Conservation (phyloP, 2,113 vertebrate species). For the Scartelaos histophorus region DNA sequence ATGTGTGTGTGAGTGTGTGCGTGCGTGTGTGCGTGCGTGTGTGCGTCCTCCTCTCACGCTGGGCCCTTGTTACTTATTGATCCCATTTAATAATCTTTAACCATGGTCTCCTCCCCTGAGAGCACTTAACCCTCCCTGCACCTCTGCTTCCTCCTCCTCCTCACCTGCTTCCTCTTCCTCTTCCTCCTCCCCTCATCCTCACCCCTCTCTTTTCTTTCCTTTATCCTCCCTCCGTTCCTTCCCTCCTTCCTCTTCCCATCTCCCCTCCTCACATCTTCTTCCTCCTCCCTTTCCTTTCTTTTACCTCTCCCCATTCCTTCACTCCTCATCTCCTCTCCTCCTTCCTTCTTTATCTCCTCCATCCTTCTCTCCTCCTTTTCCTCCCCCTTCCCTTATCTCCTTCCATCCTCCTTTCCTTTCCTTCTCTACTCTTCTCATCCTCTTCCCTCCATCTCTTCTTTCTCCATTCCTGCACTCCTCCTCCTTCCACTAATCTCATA, state of each 20-base stretch:
- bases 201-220: background rate
- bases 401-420: no score
- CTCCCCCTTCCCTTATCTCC: no score
- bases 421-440: no score
- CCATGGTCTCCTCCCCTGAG: slow-evolving; percentile 64
- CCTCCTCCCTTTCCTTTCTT: background rate
- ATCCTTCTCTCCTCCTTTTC: no score
- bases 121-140: slow-evolving; percentile 67
- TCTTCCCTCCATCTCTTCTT: no score
- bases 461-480: no score
- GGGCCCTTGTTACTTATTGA: slow-evolving; percentile 76
- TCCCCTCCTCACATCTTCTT: background rate
- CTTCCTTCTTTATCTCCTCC: slow-evolving; percentile 12
- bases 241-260: background rate
- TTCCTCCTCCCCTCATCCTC: background rate
- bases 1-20: no score
- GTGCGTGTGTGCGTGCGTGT: slow-evolving; percentile 5
- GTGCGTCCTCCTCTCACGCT: slow-evolving; percentile 11
- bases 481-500: no score
- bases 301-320: no score
- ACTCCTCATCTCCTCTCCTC: no score
- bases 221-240: background rate
- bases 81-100: slow-evolving; percentile 76
- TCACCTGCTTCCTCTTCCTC: background rate
- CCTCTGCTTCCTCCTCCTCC: slow-evolving; percentile 8